Evolutionary conservation across 30 jellyfish, hydroid and myxozoan genomes (phyloP).

Genomic region (Hydractinia echinata): DNA sequence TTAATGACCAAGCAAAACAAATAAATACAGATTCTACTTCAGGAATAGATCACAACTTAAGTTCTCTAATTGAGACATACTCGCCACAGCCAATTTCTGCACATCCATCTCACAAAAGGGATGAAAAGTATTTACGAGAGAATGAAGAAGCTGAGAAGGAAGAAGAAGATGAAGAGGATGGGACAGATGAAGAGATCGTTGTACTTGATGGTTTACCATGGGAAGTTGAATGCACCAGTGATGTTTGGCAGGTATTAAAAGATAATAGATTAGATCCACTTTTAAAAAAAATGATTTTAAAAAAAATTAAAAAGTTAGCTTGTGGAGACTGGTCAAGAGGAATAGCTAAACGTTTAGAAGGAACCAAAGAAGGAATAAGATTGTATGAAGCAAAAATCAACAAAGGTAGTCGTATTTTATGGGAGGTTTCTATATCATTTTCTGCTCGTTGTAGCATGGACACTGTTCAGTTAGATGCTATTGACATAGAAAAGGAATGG

Average conservation of each 20-base stretch:
- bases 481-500: not conserved
- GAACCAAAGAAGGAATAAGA: conserved; percentile 37
- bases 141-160: conserved; percentile 39
- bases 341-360: conserved; percentile 42
- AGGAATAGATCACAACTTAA: too few species aligned
- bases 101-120: too few species aligned
- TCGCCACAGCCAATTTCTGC: too few species aligned
- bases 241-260: conserved; percentile 54
- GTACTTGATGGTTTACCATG: conserved; percentile 61
- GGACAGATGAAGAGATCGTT: not conserved
- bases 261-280: conserved; percentile 23
- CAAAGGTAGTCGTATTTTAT: conserved; percentile 50
- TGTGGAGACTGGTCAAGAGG: conserved; percentile 59
- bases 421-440: conserved; percentile 79
- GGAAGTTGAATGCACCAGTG: conserved; percentile 77
- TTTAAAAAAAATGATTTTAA: conserved; percentile 39
- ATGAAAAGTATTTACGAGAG: not conserved
- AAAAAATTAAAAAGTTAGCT: conserved; percentile 44
- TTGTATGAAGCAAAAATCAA: conserved; percentile 51
- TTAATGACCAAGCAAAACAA: too few species aligned
- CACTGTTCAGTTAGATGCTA: conserved; percentile 12
- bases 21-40: too few species aligned
- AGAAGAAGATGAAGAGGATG: conserved; percentile 26
- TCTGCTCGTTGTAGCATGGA: conserved; percentile 55
- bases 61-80: too few species aligned